Percentiles rank a stretch among this genome's conserved stretches.
Conservation (phyloP, 30 jellyfish, hydroid and myxozoan genomes). For the Rhopilema esculentum region DNA sequence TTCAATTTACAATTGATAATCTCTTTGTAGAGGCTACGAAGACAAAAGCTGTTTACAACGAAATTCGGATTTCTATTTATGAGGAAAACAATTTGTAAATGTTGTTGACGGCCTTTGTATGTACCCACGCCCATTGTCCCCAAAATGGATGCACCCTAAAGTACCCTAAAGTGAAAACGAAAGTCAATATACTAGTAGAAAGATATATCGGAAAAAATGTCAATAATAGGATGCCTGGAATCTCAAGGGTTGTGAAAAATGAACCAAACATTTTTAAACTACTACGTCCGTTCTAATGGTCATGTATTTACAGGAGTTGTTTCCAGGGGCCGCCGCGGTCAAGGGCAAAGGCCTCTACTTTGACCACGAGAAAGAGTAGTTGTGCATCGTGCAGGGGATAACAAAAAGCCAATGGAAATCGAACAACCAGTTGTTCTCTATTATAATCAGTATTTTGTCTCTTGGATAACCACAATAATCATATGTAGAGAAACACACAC, state of each 20-base stretch:
- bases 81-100: conserved; percentile 58
- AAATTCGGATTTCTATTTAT: conserved; percentile 38
- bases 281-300: background rate
- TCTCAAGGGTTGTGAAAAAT: background rate
- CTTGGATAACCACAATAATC: conserved; percentile 38
- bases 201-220: background rate
- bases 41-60: conserved; percentile 74
- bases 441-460: conserved; percentile 42
- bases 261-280: background rate
- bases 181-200: background rate
- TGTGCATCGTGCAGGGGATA: conserved; percentile 34
- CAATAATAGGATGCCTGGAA: background rate
- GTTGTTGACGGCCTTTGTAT: conserved; percentile 16
- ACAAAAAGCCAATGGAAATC: conserved; percentile 48
- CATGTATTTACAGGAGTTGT: background rate
- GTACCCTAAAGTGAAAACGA: background rate
- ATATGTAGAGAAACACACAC: conserved; percentile 1
- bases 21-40: conserved; percentile 36
- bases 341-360: background rate
- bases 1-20: conserved; percentile 31
- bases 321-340: background rate
- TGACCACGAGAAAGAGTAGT: conserved; percentile 16
- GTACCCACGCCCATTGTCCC: background rate
- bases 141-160: background rate
- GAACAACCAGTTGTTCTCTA: conserved; percentile 12